Conservation (phyloP, 2,888 invertebrate genomes). For the Saturnia pavonia region DNA sequence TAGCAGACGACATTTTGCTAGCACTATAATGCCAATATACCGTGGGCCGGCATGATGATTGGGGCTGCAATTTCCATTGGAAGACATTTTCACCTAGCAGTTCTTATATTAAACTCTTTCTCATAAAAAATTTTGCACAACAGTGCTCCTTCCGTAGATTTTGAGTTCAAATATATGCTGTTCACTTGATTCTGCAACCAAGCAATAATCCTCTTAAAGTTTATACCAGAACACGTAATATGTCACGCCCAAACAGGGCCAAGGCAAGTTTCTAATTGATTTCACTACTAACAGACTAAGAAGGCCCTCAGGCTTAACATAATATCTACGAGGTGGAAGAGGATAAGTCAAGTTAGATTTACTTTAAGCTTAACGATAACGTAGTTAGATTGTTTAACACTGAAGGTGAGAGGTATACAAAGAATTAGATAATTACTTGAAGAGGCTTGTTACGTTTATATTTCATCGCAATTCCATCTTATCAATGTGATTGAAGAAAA, state of each 20-base stretch:
- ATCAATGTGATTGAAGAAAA: background rate
- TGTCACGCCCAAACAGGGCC: background rate
- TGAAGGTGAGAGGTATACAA: slow-evolving; percentile 17
- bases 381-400: slow-evolving; percentile 49
- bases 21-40: too few species aligned
- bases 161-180: background rate
- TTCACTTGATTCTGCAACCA: background rate
- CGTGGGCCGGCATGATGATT: too few species aligned
- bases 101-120: background rate
- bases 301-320: slow-evolving; percentile 21
- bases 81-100: too few species aligned
- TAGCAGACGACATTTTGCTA: too few species aligned
- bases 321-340: slow-evolving; percentile 26
- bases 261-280: slow-evolving; percentile 19
- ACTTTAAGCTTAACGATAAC: slow-evolving; percentile 50
- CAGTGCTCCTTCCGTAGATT: background rate
- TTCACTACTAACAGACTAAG: slow-evolving; percentile 17
- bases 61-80: too few species aligned
- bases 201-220: background rate
- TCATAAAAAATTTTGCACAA: background rate
- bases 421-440: slow-evolving; percentile 21
- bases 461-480: background rate
- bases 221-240: background rate
- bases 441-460: slow-evolving; percentile 13
- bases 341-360: slow-evolving; percentile 61